Evolutionary conservation across 2,888 invertebrate genomes (phyloP).

Genomic region (Flexamia atlantica): DNA sequence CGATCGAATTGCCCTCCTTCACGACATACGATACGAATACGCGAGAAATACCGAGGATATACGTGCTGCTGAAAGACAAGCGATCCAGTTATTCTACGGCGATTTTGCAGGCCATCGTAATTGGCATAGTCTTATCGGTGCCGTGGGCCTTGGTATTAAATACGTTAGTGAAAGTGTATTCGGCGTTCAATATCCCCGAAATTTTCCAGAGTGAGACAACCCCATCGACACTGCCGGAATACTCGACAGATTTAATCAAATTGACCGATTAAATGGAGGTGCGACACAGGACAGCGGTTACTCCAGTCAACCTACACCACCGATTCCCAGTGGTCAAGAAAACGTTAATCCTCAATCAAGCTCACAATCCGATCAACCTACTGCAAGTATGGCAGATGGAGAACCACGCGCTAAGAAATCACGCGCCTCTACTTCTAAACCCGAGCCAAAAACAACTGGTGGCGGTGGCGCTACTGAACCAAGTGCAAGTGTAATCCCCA

Average conservation of each 20-base stretch:
- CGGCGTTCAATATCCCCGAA: conserved; percentile 9
- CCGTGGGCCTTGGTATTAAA: conserved; percentile 18
- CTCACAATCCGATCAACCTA: too few relatives aligned
- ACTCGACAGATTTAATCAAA: neutral
- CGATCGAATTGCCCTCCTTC: conserved; percentile 48
- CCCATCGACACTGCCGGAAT: neutral
- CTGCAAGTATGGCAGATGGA: neutral
- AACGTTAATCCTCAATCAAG: neutral
- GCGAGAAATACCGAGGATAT: conserved; percentile 1
- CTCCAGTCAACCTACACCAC: too few relatives aligned
- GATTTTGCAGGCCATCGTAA: conserved; percentile 22
- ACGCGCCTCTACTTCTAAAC: neutral
- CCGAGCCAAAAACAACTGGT: neutral
- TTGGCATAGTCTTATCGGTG: conserved; percentile 7
- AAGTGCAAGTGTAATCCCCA: neutral
- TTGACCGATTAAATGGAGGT: neutral
- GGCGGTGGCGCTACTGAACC: neutral
- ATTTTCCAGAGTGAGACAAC: neutral
- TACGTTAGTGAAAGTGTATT: neutral
- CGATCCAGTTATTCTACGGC: neutral
- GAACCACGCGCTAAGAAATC: neutral
- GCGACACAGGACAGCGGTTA: too few relatives aligned
- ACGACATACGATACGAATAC: conserved; percentile 3
- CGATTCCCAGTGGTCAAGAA: neutral
- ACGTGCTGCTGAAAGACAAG: conserved; percentile 27